Percentiles rank a stretch among this genome's conserved stretches.
Conservation (phyloP, 2,888 invertebrate species). For the Erebia aethiops region DNA sequence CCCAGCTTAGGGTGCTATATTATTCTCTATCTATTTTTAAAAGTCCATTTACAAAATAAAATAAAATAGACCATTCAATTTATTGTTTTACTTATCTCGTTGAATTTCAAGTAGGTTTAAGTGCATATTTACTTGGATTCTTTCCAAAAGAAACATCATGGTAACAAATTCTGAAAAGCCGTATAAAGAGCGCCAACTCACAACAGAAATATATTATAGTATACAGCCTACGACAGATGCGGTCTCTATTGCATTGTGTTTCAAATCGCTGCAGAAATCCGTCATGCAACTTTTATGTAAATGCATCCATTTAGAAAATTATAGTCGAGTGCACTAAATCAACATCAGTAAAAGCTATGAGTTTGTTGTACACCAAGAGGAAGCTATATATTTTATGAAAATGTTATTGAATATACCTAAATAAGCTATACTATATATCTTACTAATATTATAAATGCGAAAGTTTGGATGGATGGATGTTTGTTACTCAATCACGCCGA, state of each 20-base stretch:
- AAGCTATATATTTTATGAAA: neutral
- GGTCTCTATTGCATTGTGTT: conserved; percentile 25
- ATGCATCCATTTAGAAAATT: conserved; percentile 29
- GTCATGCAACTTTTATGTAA: conserved; percentile 24
- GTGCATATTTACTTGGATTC: conserved; percentile 28
- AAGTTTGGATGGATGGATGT: no score
- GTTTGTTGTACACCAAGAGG: conserved; percentile 1
- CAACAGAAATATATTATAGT: conserved; percentile 8
- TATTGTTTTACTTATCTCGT: conserved; percentile 14
- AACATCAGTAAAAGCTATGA: conserved; percentile 20
- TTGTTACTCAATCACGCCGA: no score
- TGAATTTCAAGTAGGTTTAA: conserved; percentile 19
- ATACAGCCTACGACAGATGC: conserved; percentile 15
- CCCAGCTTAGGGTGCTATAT: neutral
- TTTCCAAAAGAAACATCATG: conserved; percentile 28
- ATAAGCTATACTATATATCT: no score
- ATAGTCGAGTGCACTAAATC: conserved; percentile 31
- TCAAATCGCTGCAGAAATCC: conserved; percentile 22
- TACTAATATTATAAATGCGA: no score
- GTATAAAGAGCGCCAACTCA: conserved; percentile 30
- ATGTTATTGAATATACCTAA: neutral
- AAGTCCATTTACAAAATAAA: conserved; percentile 3
- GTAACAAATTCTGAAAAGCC: conserved; percentile 24
- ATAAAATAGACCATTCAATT: neutral
- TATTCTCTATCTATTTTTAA: neutral